Percentiles rank a stretch among this genome's conserved stretches.
Conservation (phyloP, 1,140 invertebrate species). For the Anoplolepis gracilipes region DNA sequence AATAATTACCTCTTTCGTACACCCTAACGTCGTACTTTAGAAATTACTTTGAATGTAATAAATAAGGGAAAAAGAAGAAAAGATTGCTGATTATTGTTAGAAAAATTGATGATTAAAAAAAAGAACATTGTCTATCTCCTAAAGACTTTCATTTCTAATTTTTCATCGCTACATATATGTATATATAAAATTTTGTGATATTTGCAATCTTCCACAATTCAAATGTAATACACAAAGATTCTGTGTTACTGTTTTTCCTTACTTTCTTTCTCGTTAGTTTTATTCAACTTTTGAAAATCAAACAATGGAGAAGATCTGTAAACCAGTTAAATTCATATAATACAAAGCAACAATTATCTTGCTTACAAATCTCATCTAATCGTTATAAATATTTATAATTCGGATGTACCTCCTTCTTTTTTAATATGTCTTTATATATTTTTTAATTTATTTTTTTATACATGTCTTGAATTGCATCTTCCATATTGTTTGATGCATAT, state of each 20-base stretch:
- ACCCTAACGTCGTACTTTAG: conserved; percentile 25
- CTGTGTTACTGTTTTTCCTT: background rate
- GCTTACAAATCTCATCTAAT: conserved; percentile 36
- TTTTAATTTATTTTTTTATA: too few relatives aligned
- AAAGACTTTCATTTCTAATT: conserved; percentile 8
- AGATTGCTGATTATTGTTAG: conserved; percentile 33
- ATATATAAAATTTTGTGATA: conserved; percentile 10
- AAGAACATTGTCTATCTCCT: background rate
- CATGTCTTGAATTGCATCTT: conserved; percentile 8
- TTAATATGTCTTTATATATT: too few relatives aligned
- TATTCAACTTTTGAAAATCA: background rate
- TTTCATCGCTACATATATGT: background rate
- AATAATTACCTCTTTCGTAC: background rate
- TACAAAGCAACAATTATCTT: conserved; percentile 21
- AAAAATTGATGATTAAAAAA: conserved; percentile 14
- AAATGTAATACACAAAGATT: conserved; percentile 29
- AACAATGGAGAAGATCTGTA: background rate
- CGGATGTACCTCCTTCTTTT: conserved; percentile 8
- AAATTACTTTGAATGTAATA: conserved; percentile 54
- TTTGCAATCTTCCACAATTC: background rate
- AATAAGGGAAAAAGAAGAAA: conserved; percentile 39
- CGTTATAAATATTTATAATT: conserved; percentile 27
- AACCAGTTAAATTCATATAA: conserved; percentile 33
- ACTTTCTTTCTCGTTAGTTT: too few relatives aligned
- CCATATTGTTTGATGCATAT: background rate